Percentiles rank a stretch among this genome's conserved stretches.
These are phyloP conservation scores for Metalampra italica DNA, from an alignment of 2,888 invertebrate genomes.

Conservation along the genomic window DNA sequence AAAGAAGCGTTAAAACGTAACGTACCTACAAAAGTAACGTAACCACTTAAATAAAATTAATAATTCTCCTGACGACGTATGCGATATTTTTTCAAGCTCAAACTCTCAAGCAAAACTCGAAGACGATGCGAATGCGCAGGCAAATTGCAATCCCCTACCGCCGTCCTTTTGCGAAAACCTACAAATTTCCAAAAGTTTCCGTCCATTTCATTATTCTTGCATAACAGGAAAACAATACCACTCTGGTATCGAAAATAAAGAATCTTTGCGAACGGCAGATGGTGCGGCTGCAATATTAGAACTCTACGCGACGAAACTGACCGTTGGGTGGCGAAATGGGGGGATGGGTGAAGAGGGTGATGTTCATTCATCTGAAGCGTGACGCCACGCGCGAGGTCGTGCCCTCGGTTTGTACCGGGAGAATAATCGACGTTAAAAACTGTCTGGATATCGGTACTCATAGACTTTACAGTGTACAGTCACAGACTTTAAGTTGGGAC, in stretches of 20 bases:
- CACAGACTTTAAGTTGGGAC: too few relatives aligned
- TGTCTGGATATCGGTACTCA: conserved; percentile 32
- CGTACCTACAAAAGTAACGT: too few relatives aligned
- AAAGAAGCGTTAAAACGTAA: too few relatives aligned
- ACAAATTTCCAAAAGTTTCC: neutral
- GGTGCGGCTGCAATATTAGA: conserved; percentile 51
- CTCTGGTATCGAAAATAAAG: conserved; percentile 7
- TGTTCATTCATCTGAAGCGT: conserved; percentile 69
- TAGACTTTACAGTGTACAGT: neutral
- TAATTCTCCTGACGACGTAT: too few relatives aligned
- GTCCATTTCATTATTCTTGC: neutral
- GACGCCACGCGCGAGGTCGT: conserved; percentile 69
- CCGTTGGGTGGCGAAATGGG: conserved; percentile 33
- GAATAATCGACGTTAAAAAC: conserved; percentile 43
- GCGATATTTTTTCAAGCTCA: too few relatives aligned
- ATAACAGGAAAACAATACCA: neutral
- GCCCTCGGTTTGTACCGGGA: conserved; percentile 49
- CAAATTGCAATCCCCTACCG: neutral
- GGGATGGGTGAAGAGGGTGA: conserved; percentile 30
- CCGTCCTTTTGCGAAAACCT: neutral
- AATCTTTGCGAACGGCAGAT: conserved; percentile 39
- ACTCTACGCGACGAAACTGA: conserved; percentile 47
- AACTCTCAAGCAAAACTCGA: neutral
- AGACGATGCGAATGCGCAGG: neutral
- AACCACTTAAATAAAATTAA: too few relatives aligned